Conservation (phyloP, 2,888 invertebrate species). For the Oxyscelio sp. region DNA sequence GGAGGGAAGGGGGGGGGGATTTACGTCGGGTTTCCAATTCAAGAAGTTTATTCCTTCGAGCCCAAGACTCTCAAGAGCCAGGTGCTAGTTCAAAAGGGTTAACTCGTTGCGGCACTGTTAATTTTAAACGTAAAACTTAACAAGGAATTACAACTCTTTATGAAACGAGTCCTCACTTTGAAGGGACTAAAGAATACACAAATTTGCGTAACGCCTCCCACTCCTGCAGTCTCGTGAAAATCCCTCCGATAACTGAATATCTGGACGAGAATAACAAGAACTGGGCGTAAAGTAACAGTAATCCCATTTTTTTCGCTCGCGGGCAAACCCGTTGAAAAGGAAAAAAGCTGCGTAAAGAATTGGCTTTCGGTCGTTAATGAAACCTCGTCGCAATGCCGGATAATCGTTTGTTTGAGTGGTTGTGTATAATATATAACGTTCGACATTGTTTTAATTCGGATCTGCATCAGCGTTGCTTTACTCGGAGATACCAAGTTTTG, state of each 20-base stretch:
- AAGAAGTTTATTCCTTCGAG: slow-evolving; percentile 50
- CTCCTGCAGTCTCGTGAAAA: neutral
- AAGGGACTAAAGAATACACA: too few relatives aligned
- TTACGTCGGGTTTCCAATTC: slow-evolving; percentile 25
- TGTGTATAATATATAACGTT: neutral
- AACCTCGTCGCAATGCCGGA: slow-evolving; percentile 23
- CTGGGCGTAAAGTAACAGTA: neutral
- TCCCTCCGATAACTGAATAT: neutral
- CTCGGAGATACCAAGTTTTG: slow-evolving; percentile 11
- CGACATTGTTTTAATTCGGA: slow-evolving; percentile 23
- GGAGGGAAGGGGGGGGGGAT: neutral
- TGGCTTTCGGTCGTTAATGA: slow-evolving; percentile 1
- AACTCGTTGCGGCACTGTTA: slow-evolving; percentile 24
- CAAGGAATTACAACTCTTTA: slow-evolving; percentile 30
- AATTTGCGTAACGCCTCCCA: slow-evolving; percentile 9
- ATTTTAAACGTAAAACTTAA: slow-evolving; percentile 38
- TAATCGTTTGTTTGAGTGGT: slow-evolving; percentile 16
- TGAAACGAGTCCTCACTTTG: neutral
- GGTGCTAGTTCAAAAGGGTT: slow-evolving; percentile 54
- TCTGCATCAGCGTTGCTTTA: slow-evolving; percentile 2
- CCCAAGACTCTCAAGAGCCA: slow-evolving; percentile 45
- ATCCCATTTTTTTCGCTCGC: slow-evolving; percentile 10
- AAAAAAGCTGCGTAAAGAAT: neutral
- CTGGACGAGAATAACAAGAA: neutral
- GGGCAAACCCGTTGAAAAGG: too few relatives aligned